These are phyloP conservation scores for Lepus townsendii DNA, from an alignment of 2,797 vertebrate genomes.

Conservation along the genomic window DNA sequence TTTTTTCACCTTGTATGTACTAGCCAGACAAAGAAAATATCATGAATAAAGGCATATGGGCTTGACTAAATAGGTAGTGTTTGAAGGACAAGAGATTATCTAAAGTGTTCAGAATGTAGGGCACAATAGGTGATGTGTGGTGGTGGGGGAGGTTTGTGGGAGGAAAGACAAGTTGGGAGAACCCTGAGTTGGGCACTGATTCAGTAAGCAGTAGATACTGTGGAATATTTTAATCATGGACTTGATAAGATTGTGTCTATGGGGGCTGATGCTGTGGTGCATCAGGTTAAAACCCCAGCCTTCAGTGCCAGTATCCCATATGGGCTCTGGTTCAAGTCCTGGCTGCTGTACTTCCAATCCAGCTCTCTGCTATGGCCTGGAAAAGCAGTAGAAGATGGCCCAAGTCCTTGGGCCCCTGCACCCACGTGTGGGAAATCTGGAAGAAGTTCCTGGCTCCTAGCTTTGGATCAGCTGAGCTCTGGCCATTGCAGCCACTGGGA, in stretches of 20 bases:
- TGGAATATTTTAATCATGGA: not conserved
- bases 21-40: not conserved
- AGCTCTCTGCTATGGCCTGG: no score
- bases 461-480: no score
- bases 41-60: not conserved
- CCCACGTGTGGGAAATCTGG: no score
- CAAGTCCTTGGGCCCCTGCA: no score
- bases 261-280: no score
- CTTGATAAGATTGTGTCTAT: not conserved
- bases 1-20: not conserved
- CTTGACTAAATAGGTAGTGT: not conserved
- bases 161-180: not conserved
- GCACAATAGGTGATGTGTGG: not conserved
- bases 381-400: no score
- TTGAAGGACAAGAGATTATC: conserved; percentile 13
- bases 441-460: no score
- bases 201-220: not conserved
- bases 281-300: no score
- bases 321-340: no score
- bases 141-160: not conserved
- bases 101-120: not conserved
- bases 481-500: no score
- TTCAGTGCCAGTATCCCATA: no score
- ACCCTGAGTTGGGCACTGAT: not conserved
- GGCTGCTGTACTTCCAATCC: no score